Evolutionary conservation across 2,888 invertebrate genomes (phyloP).

Genomic region (Synanthedon andrenaeformis): DNA sequence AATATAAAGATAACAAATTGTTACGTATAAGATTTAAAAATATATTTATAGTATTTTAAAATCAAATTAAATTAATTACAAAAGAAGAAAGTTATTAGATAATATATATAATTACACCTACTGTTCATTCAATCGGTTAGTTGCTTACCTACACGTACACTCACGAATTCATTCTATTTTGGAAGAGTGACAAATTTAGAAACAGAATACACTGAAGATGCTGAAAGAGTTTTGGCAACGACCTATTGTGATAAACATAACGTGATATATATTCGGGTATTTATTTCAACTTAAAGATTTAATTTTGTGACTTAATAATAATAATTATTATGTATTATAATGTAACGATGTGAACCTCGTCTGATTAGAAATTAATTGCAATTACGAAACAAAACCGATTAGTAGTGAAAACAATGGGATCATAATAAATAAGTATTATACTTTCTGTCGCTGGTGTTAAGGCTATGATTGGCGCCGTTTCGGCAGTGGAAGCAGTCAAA

Average conservation of each 20-base stretch:
- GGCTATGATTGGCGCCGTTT: slow-evolving; percentile 44
- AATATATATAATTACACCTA: too few species aligned
- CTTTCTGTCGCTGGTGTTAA: slow-evolving; percentile 27
- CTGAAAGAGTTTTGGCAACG: slow-evolving; percentile 28
- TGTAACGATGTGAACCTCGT: slow-evolving; percentile 5
- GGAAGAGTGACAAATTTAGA: slow-evolving; percentile 29
- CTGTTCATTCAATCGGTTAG: too few species aligned
- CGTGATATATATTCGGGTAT: slow-evolving; percentile 17
- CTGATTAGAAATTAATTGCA: slow-evolving; percentile 28
- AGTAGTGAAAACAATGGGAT: slow-evolving; percentile 28
- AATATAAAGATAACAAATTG: too few species aligned
- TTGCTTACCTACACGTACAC: neutral
- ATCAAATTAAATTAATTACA: too few species aligned
- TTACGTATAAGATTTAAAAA: too few species aligned
- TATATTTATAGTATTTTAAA: too few species aligned
- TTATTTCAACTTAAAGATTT: too few species aligned
- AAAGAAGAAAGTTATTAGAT: too few species aligned
- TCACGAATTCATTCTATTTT: slow-evolving; percentile 13
- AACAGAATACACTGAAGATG: slow-evolving; percentile 18
- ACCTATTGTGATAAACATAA: slow-evolving; percentile 23
- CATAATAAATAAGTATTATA: slow-evolving; percentile 10
- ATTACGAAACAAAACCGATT: slow-evolving; percentile 20
- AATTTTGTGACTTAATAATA: too few species aligned
- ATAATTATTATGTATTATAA: too few species aligned
- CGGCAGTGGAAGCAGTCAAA: slow-evolving; percentile 42